Base-by-base conservation (phyloP, 2,888 invertebrate species). In the Agrochola lota region DNA sequence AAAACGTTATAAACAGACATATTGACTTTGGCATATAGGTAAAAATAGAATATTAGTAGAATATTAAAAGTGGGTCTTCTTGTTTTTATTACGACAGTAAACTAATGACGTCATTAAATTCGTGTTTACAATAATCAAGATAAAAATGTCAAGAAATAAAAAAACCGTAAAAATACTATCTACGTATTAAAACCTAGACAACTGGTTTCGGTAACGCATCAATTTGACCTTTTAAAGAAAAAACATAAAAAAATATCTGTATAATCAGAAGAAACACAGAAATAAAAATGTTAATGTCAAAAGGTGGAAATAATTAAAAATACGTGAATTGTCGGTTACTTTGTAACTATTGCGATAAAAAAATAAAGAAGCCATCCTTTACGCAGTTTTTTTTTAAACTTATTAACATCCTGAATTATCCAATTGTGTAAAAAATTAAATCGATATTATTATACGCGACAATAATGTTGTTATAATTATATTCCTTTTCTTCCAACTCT, bases 141-240 rank as follows among this genome's bases (percentile, higher is more conserved):
- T 0, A 30, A 55, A 62, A 80, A 68, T 11, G 4, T 35, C 26
- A 43, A 52, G 15, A 55, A 60, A 67, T 67, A 35, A 4, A 55
- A 62, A 0, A n/a, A 67, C 20, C 15, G 17, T n/a, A 30, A 43
- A 55, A 1, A 35, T 52, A 2, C 15, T 15, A 43, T 57, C 7
- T 59, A 55, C 17, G 30, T 71, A 57, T 64, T 57, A 66, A 57
- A 35, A 64, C 70, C 9, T 59, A 59, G 15, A 55, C 69, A 80
- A 80, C 86, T 46, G 30, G 84, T 82, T 77, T 0, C 4, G 26
- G 0, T 64, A 64, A 73, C 73, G 84, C 15, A 63, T 63, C n/a
- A 59, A 55, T 35, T 60, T 85, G 87, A 86, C 87, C 73, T 86
- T 86, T 72, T 0, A 26, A 64, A 43, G 12, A 69, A 26, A 64